Percentiles rank a stretch among this genome's conserved stretches.
These are phyloP conservation scores for Phaenicophaeus curvirostris DNA, from an alignment of 2,797 vertebrate genomes.

Conservation along the genomic window DNA sequence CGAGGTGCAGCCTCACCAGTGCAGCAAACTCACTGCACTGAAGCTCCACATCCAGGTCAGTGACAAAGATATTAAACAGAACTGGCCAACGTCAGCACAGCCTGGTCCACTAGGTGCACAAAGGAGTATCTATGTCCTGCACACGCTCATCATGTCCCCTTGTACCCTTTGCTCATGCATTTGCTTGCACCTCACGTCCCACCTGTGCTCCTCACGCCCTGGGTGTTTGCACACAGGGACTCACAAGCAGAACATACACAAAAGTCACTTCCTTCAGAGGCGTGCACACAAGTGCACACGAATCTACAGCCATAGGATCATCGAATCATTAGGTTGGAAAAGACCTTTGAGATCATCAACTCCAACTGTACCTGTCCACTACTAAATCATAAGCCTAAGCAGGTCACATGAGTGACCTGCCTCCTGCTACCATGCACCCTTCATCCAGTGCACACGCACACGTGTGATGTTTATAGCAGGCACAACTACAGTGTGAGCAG, in stretches of 20 bases:
- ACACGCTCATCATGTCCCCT: fast-evolving
- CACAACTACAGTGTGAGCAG: background rate
- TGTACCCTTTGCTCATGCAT: background rate
- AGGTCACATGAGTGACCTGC: fast-evolving
- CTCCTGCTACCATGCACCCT: background rate
- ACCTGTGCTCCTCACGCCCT: fast-evolving
- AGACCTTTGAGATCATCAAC: too few relatives aligned
- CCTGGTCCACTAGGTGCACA: fast-evolving
- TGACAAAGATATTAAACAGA: too few relatives aligned
- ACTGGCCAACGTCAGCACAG: background rate
- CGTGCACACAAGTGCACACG: fast-evolving
- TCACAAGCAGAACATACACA: background rate
- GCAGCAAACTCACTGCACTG: too few relatives aligned
- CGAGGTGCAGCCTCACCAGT: too few relatives aligned
- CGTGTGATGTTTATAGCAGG: background rate
- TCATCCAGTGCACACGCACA: fast-evolving
- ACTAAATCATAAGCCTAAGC: too few relatives aligned
- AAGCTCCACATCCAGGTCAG: too few relatives aligned
- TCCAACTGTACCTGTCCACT: too few relatives aligned
- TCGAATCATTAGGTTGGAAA: too few relatives aligned
- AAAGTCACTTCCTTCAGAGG: background rate
- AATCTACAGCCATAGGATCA: too few relatives aligned
- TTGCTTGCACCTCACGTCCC: background rate
- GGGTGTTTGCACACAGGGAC: too few relatives aligned
- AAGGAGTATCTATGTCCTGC: background rate